These are phyloP conservation scores for Poeciliopsis retropinna DNA, from an alignment of 2,113 vertebrate genomes.

Conservation along the genomic window DNA sequence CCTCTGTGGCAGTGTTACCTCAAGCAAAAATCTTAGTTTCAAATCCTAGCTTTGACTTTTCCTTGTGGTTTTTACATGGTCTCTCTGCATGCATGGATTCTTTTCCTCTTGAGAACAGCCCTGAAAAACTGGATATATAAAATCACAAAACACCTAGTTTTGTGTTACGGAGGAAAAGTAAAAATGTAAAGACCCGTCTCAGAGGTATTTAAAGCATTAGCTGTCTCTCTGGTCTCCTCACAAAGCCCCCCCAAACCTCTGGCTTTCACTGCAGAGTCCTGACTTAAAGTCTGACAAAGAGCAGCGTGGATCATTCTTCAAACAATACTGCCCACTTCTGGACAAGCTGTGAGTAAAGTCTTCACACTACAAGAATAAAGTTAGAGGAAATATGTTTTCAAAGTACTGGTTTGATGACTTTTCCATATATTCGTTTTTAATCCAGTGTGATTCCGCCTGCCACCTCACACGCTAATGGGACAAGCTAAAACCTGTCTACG, in stretches of 20 bases:
- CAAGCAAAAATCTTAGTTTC: no score
- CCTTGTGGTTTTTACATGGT: no score
- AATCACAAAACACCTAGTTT: not conserved
- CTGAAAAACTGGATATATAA: not conserved
- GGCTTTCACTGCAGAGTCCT: conserved; percentile 4
- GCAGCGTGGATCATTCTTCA: not conserved
- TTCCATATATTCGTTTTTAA: no score
- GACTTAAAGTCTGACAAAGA: not conserved
- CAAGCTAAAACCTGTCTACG: not conserved
- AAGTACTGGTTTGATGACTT: no score
- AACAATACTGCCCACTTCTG: conserved; percentile 45
- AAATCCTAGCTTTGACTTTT: no score
- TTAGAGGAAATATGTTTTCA: not conserved
- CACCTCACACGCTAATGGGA: not conserved
- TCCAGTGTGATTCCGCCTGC: no score
- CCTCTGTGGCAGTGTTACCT: no score
- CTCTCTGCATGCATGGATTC: no score
- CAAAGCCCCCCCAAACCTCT: not conserved
- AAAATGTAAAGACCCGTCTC: not conserved
- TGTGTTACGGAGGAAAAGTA: not conserved
- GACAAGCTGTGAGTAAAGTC: not conserved
- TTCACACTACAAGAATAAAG: not conserved
- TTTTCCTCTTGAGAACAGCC: no score
- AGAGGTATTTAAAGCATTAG: not conserved
- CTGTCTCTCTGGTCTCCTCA: not conserved